phyloP scores from a whole-genome alignment of 2,113 vertebrate genomes.

The Pteropus alecto region DNA sequence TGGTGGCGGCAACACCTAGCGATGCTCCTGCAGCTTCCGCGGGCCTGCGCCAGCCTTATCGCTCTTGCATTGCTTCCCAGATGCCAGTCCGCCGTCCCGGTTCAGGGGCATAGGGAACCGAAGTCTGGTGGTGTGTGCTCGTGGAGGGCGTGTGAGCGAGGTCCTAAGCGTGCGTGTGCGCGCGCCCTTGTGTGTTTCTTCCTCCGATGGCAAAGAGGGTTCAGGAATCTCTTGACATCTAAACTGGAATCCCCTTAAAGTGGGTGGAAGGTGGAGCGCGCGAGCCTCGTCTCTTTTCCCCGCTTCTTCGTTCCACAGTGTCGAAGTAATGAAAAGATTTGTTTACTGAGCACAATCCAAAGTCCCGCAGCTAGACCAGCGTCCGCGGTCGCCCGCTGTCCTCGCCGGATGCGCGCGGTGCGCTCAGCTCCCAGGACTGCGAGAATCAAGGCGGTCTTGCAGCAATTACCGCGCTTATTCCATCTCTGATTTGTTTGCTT shows the following conservation, averaged over 20 bases:
- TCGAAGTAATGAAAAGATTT: slow-evolving; percentile 48
- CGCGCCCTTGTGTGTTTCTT: not conserved
- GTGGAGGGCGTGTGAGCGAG: slow-evolving; percentile 56
- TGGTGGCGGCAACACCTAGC: slow-evolving; percentile 81
- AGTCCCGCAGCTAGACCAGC: slow-evolving; percentile 51
- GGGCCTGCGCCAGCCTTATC: slow-evolving; percentile 80
- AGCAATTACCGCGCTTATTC: slow-evolving; percentile 63
- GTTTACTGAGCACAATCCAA: not conserved
- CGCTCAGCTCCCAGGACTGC: not conserved
- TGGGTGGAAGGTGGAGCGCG: not conserved
- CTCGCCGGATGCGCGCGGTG: not conserved
- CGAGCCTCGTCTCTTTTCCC: not conserved
- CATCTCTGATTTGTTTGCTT: slow-evolving; percentile 74
- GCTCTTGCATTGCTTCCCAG: slow-evolving; percentile 84
- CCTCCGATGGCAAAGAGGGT: slow-evolving; percentile 16
- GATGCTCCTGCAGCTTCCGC: slow-evolving; percentile 80
- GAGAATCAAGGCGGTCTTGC: slow-evolving; percentile 54
- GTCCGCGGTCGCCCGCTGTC: slow-evolving; percentile 41
- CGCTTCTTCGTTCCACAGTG: not conserved
- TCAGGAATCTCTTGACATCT: slow-evolving; percentile 34
- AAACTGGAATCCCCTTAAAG: not conserved
- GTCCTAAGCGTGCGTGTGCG: slow-evolving; percentile 42
- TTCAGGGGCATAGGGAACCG: slow-evolving; percentile 73
- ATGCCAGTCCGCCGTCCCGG: slow-evolving; percentile 81
- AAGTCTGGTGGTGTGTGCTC: slow-evolving; percentile 37